Evolutionary conservation across 2,888 invertebrate species (phyloP), one percentile per base, ranked within the genome.

Genomic region (Drosophila imparisetae): DNA sequence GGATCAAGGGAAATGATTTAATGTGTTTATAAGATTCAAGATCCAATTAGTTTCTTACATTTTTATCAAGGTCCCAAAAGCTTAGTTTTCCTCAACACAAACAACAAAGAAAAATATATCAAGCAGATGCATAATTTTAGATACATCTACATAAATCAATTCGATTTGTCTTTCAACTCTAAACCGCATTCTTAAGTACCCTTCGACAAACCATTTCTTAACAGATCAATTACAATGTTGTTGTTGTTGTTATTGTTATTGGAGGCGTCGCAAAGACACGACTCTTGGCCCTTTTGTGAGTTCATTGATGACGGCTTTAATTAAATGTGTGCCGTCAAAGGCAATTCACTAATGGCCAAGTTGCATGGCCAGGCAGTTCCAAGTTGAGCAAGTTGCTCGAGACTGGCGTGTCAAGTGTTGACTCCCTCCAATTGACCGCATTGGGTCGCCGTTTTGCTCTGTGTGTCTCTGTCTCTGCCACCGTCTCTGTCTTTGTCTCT

Each of bases 371-470:
- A 36, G 27, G n/a, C 50, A 27, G 38, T 30, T 55, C 30, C 58
- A 55, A 45, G 52, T 38, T 55, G 45, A 54, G 60, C 66, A 48
- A 38, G 54, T 54, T 57, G 55, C 50, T 32, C 36, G 66, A 50
- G 71, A 53, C 67, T 72, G 40, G 80, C 69, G 80, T 73, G 74
- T 80, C 82, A 86, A 80, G 86, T 89, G 84, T 54, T 65, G 50
- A 72, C 70, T 80, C 75, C 81, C 75, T 81, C 80, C 80, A 72
- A 75, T 77, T 80, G 78, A 81, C 80, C 73, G 76, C 79, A 81
- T 84, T 81, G 80, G 80, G 80, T 79, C 80, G 81, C 38, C 45
- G 45, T 82, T 81, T 74, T 49, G 76, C 73, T 72, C 63, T 71
- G 58, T 66, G 38, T 29, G 34, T 55, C 45, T 45, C 45, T 38